A percentile compares a stretch with the other conserved stretches of the same genome.
phyloP scores from a whole-genome alignment of 2,888 invertebrate genomes.

The Mesorhabditis sp. region DNA sequence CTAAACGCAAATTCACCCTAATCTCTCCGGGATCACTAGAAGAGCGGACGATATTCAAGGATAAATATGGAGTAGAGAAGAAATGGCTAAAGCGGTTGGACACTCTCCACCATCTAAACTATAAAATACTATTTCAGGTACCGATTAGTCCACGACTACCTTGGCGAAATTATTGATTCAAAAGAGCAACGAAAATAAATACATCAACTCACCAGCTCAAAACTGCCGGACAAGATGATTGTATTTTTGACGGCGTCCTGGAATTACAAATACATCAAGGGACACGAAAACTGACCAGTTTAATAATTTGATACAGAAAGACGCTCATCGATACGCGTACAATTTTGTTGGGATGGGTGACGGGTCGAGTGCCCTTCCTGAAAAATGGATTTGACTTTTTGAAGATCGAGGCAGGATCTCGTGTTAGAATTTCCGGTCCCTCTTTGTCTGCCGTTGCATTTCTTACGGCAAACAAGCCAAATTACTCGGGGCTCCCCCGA shows the following conservation, averaged over 20 bases:
- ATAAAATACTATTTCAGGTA: conserved; percentile 19
- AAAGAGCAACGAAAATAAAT: conserved; percentile 3
- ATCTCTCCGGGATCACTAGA: conserved; percentile 31
- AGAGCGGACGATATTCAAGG: conserved; percentile 35
- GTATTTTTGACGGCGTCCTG: conserved; percentile 58
- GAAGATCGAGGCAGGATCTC: too few relatives aligned
- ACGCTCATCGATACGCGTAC: conserved; percentile 53
- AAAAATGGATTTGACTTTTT: conserved; percentile 9
- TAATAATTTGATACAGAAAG: conserved; percentile 56
- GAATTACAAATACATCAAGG: conserved; percentile 7
- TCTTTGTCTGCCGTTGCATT: too few relatives aligned
- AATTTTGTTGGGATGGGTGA: conserved; percentile 53
- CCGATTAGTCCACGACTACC: conserved; percentile 29
- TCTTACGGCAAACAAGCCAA: too few relatives aligned
- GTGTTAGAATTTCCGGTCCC: too few relatives aligned
- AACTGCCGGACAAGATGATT: conserved; percentile 54
- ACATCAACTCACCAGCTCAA: conserved; percentile 50
- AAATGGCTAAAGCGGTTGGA: conserved; percentile 38
- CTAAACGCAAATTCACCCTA: conserved; percentile 38
- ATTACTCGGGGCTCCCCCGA: too few relatives aligned
- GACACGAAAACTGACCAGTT: conserved; percentile 40
- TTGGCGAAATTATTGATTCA: conserved; percentile 15
- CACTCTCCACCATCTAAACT: background rate
- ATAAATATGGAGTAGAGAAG: conserved; percentile 24
- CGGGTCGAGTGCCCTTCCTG: conserved; percentile 53